phyloP scores from a whole-genome alignment of 1,140 invertebrate species.

The Chlorops oryzae region DNA sequence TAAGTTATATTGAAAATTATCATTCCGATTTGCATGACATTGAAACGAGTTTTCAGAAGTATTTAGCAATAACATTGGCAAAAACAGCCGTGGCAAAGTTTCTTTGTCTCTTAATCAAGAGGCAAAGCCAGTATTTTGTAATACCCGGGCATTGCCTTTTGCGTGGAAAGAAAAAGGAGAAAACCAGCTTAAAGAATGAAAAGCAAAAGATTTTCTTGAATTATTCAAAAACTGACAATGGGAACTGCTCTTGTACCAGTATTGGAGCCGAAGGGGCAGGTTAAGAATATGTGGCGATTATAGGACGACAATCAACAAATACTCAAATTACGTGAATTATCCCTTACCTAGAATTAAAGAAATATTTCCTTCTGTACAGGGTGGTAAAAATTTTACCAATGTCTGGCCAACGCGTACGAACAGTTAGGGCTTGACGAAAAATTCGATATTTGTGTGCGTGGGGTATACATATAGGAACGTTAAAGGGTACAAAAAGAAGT shows the following conservation, averaged over 20 bases:
- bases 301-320: slow-evolving; percentile 45
- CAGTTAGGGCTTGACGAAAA: slow-evolving; percentile 34
- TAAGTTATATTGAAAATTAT: neutral
- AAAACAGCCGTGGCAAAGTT: slow-evolving; percentile 12
- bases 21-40: neutral
- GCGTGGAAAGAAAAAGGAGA: slow-evolving; percentile 24
- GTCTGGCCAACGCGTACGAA: slow-evolving; percentile 41
- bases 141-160: slow-evolving; percentile 26
- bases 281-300: slow-evolving; percentile 46
- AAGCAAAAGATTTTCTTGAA: slow-evolving; percentile 25
- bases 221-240: slow-evolving; percentile 14
- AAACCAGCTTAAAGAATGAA: slow-evolving; percentile 19
- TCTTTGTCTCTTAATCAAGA: slow-evolving; percentile 22
- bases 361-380: slow-evolving; percentile 29
- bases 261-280: too few species aligned
- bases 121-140: slow-evolving; percentile 27
- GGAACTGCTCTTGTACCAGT: too few species aligned
- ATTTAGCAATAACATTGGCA: neutral
- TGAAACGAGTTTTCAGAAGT: neutral
- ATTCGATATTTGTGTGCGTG: too few species aligned
- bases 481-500: neutral
- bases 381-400: slow-evolving; percentile 34
- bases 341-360: slow-evolving; percentile 39
- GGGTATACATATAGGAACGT: neutral
- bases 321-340: slow-evolving; percentile 29